Base-by-base conservation (phyloP, 2,113 vertebrate genomes). In the Dipodomys merriami region DNA sequence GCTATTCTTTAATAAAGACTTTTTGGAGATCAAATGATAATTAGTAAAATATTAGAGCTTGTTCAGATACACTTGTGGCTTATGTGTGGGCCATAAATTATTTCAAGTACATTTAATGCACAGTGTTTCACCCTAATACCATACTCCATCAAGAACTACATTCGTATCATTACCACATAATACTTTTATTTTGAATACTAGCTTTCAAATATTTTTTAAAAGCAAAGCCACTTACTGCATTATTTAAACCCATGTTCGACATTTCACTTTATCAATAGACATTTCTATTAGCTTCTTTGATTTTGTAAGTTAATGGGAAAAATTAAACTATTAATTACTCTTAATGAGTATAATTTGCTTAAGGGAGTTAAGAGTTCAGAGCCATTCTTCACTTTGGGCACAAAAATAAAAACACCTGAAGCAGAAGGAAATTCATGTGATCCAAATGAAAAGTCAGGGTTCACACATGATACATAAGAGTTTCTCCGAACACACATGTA, bases 361-460 rank as follows among this genome's bases (percentile, higher is more conserved):
- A 86, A 86, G n/a, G 23, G 27, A 89, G n/a, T 30, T 72, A 92
- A 92, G 15, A 94, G 72, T 78, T 84, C 39, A 44, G 15, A 74
- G 13, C 20, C 79, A 82, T 4, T 86, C 49, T 71, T 88, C 57
- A n/a, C 67, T 81, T 81, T 88, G 39, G 83, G 25, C 35, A 69
- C 20, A 64, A 39, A 5, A 9, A 15, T 82, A 80, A 80, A 72
- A 80, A 83, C 62, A 95, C 1, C 8, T 90, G 72, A 22, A 86
- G 86, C 83, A 76, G 73, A 80, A 86, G 29, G 53, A 81, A 81
- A 89, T 65, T 83, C 35, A 82, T 29, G 91, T 86, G 23, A 78
- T 91, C 71, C 86, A 91, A 91, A 91, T 64, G n/a, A 92, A 91
- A 90, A 89, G 57, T 60, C 18, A 69, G 57, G 6, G 19, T 72